Conservation (phyloP, 2,113 vertebrate genomes). For the Rhagologus leucostigma region DNA sequence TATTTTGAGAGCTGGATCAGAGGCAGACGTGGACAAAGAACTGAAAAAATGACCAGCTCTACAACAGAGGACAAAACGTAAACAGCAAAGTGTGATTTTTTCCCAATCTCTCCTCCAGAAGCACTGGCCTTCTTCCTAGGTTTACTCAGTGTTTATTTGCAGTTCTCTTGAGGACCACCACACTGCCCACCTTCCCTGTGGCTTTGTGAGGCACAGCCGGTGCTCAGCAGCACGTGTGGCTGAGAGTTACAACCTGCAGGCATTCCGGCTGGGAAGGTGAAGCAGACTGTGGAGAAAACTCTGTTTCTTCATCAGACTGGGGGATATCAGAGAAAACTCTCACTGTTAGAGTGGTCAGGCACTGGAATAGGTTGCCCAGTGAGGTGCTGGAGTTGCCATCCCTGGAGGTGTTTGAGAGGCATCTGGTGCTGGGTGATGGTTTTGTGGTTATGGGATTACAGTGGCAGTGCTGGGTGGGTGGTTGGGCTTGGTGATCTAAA, state of each 20-base stretch:
- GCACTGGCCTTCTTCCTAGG: background rate
- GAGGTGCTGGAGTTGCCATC: background rate
- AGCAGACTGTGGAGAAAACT: background rate
- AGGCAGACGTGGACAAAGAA: background rate
- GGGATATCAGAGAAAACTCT: background rate
- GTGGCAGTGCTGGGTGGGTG: background rate
- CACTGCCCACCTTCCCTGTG: background rate
- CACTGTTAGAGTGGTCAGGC: background rate
- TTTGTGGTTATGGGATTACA: background rate
- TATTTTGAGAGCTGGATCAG: background rate
- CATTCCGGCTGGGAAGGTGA: background rate
- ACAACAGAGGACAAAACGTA: background rate
- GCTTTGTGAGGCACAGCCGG: background rate
- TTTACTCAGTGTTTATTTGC: background rate
- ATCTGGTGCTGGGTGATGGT: background rate
- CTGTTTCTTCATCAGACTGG: background rate
- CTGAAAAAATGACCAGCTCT: background rate
- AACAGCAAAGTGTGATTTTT: background rate
- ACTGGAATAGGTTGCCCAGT: no score
- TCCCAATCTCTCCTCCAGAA: background rate
- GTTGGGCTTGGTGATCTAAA: background rate
- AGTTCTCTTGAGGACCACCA: background rate
- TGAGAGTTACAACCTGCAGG: background rate
- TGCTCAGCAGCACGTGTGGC: rapidly evolving
- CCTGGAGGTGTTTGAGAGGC: background rate